phyloP scores from a whole-genome alignment of 2,113 vertebrate genomes.

The Rhabdomys dilectus region DNA sequence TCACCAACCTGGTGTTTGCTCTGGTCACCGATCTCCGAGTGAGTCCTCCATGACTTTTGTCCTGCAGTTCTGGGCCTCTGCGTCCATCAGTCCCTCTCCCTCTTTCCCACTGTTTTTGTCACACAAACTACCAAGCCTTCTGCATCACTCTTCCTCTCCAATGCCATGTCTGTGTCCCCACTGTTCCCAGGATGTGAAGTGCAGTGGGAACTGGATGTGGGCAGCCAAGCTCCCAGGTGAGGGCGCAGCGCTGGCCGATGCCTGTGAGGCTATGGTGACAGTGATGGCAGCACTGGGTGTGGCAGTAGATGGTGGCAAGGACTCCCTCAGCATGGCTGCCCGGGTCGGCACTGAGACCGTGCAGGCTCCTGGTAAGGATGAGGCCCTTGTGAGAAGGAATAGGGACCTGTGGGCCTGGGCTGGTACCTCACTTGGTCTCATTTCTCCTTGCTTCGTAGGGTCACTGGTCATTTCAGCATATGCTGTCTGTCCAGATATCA shows the following conservation, averaged over 20 bases:
- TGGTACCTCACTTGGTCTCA: background rate
- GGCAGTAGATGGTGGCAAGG: conserved; percentile 95
- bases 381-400: background rate
- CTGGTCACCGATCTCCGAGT: conserved; percentile 91
- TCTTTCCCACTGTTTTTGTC: background rate
- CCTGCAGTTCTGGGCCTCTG: background rate
- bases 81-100: background rate
- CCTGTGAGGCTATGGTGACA: conserved; percentile 93
- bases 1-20: conserved; percentile 96
- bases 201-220: conserved; percentile 98
- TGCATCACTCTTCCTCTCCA: background rate
- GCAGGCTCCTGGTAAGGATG: conserved; percentile 92
- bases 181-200: conserved; percentile 92
- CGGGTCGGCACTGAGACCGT: conserved; percentile 91
- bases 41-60: conserved; percentile 28
- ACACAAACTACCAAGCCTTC: background rate
- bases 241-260: conserved; percentile 90
- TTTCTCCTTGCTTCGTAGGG: conserved; percentile 83
- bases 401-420: background rate
- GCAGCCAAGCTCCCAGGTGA: conserved; percentile 94
- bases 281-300: conserved; percentile 93
- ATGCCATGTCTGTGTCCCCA: background rate
- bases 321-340: conserved; percentile 97
- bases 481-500: conserved; percentile 95
- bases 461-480: conserved; percentile 95